A percentile compares a stretch with the other conserved stretches of the same genome.
phyloP scores from a whole-genome alignment of 1,140 invertebrate genomes.

The Ceratoteleas bidentatus region DNA sequence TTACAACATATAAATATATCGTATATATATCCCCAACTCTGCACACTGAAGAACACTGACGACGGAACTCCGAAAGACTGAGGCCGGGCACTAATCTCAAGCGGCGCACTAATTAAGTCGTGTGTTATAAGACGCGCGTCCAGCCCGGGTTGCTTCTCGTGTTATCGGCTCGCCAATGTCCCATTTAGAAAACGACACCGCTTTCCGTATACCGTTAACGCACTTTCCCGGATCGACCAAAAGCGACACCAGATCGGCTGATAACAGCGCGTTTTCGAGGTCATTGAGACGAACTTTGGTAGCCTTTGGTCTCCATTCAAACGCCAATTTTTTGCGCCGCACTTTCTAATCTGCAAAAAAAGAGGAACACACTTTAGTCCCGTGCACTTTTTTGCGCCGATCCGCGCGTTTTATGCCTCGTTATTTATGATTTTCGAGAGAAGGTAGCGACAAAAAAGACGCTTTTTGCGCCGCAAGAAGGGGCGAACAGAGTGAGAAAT shows the following conservation, averaged over 20 bases:
- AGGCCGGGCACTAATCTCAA: background rate
- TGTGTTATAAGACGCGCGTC: slow-evolving; percentile 36
- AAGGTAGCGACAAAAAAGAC: too few species aligned
- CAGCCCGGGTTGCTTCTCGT: slow-evolving; percentile 9
- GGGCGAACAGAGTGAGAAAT: too few species aligned
- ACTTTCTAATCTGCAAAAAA: slow-evolving; percentile 47
- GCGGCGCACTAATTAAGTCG: slow-evolving; percentile 37
- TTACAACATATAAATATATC: background rate
- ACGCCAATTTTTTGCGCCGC: slow-evolving; percentile 41
- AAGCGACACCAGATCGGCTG: slow-evolving; percentile 57
- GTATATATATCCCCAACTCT: background rate
- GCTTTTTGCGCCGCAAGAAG: too few species aligned
- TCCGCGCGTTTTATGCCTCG: too few species aligned
- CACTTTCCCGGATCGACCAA: slow-evolving; percentile 60
- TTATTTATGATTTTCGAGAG: too few species aligned
- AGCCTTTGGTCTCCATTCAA: slow-evolving; percentile 54
- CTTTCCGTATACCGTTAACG: slow-evolving; percentile 57
- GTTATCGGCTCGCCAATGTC: slow-evolving; percentile 51
- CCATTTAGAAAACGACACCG: slow-evolving; percentile 57
- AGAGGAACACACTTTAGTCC: slow-evolving; percentile 7
- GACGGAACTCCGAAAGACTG: slow-evolving; percentile 10
- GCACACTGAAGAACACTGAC: too few species aligned
- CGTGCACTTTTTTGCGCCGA: too few species aligned
- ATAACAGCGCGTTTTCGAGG: slow-evolving; percentile 52
- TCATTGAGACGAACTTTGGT: slow-evolving; percentile 58